Evolutionary conservation across 64 coral and sea anemone genomes (phyloP).

Genomic region (Orbicella faveolata): DNA sequence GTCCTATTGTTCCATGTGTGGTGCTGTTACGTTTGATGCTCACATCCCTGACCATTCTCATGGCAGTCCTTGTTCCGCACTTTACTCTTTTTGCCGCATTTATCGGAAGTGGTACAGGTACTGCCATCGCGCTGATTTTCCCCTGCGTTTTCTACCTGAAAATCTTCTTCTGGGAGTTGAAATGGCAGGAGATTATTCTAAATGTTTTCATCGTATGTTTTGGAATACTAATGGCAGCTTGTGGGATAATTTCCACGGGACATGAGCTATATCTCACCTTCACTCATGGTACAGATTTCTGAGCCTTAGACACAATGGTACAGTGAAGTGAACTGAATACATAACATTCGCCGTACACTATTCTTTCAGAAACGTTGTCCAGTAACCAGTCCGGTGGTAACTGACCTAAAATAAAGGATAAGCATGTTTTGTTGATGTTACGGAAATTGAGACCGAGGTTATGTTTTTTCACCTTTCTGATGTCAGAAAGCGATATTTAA

Average conservation of each 20-base stretch:
- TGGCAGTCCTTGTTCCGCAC: slow-evolving; percentile 60
- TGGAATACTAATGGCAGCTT: slow-evolving; percentile 39
- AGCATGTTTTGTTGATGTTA: background rate
- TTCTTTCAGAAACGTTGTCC: background rate
- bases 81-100: slow-evolving; percentile 74
- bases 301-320: background rate
- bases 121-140: slow-evolving; percentile 54
- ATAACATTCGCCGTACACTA: background rate
- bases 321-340: background rate
- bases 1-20: slow-evolving; percentile 26
- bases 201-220: slow-evolving; percentile 62
- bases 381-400: background rate
- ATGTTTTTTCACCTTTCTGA: background rate
- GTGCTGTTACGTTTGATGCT: slow-evolving; percentile 61
- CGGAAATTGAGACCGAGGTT: background rate
- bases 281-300: background rate
- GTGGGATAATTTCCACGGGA: slow-evolving; percentile 40
- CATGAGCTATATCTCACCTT: slow-evolving; percentile 48
- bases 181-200: slow-evolving; percentile 59
- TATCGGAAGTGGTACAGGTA: slow-evolving; percentile 64
- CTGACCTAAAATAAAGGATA: background rate
- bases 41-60: slow-evolving; percentile 54
- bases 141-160: slow-evolving; percentile 72
- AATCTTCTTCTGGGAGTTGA: slow-evolving; percentile 50
- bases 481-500: background rate